A percentile compares a stretch with the other conserved stretches of the same genome.
These are phyloP conservation scores for Sebastes iracundus DNA, from an alignment of 2,797 vertebrate species.

Conservation along the genomic window DNA sequence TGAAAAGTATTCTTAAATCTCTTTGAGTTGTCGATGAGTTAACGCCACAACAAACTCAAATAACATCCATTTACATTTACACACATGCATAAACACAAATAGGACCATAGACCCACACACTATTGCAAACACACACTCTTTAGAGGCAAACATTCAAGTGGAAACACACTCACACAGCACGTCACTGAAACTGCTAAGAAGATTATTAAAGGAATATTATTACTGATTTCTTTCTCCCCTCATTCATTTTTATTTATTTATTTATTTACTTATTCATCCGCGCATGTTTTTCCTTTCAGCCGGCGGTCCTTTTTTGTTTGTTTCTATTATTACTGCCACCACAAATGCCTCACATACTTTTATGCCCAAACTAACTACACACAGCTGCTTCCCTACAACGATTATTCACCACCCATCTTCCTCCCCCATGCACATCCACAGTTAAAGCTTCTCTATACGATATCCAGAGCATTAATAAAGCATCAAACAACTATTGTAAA, in stretches of 20 bases:
- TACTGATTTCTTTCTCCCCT: not conserved
- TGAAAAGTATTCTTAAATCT: not conserved
- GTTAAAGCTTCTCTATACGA: not conserved
- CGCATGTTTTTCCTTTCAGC: not conserved
- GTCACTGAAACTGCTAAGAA: not conserved
- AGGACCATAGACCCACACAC: too few relatives aligned
- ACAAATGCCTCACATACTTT: not conserved
- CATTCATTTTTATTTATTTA: not conserved
- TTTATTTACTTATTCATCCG: not conserved
- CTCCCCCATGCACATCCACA: not conserved
- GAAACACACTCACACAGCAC: too few relatives aligned
- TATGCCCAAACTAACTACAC: not conserved
- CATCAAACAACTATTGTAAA: too few relatives aligned
- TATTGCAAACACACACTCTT: too few relatives aligned
- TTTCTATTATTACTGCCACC: not conserved
- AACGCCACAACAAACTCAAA: not conserved
- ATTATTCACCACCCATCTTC: not conserved
- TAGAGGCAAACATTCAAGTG: too few relatives aligned
- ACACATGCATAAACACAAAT: not conserved
- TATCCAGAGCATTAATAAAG: too few relatives aligned
- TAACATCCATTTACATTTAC: not conserved
- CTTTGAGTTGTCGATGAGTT: not conserved
- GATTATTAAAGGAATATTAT: not conserved
- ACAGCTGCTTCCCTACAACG: not conserved
- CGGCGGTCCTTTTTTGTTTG: not conserved